Percentiles rank a stretch among this genome's conserved stretches.
Evolutionary conservation across 2,888 invertebrate species (phyloP).

Genomic region (Apamea epomidion): DNA sequence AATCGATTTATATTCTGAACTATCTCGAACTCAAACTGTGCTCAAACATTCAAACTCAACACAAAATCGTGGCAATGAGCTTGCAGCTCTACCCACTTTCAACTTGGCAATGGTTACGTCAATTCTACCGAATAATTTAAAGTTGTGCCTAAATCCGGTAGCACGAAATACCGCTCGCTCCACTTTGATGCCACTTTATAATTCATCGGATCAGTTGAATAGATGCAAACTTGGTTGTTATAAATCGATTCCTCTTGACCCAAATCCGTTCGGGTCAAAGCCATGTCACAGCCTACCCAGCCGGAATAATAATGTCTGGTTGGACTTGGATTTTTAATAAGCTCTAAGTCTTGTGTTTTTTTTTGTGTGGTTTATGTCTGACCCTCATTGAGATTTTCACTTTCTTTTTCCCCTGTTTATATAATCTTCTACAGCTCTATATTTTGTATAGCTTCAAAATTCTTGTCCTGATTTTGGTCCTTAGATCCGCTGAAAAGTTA

Average conservation of each 20-base stretch:
- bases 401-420: neutral
- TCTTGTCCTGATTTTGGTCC: neutral
- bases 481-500: neutral
- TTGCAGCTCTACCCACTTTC: constrained; percentile 4
- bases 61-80: constrained; percentile 7
- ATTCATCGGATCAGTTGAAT: constrained; percentile 55
- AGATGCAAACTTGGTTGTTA: constrained; percentile 64
- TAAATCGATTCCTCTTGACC: constrained; percentile 88
- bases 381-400: neutral
- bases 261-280: constrained; percentile 85
- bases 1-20: neutral
- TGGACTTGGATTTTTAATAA: constrained; percentile 55
- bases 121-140: constrained; percentile 40
- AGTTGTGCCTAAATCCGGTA: constrained; percentile 27
- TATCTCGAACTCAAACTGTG: neutral
- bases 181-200: constrained; percentile 53
- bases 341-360: constrained; percentile 15
- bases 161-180: constrained; percentile 16
- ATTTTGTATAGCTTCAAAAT: neutral
- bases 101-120: constrained; percentile 20
- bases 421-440: neutral
- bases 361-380: constrained; percentile 24
- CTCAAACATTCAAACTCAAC: neutral
- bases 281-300: constrained; percentile 77
- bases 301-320: constrained; percentile 72